Conservation (phyloP, 2,797 vertebrate genomes). For the Synanceia verrucosa region DNA sequence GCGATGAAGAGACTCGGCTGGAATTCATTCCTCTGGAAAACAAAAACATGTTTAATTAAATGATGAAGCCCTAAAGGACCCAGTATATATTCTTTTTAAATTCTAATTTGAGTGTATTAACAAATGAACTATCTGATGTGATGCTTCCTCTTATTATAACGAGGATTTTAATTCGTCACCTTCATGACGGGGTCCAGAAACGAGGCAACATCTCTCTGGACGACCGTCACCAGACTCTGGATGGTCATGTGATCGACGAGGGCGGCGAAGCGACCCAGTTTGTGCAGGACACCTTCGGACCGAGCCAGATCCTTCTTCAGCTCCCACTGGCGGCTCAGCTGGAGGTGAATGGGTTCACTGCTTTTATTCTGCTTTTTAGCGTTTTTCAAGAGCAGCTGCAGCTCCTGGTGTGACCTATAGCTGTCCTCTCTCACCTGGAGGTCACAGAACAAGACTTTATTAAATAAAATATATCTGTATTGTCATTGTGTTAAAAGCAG, state of each 20-base stretch:
- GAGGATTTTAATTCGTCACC: no score
- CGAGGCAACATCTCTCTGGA: conserved; percentile 63
- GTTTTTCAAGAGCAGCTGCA: conserved; percentile 73
- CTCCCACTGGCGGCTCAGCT: conserved; percentile 45
- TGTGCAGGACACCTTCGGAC: conserved; percentile 69
- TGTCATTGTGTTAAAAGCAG: no score
- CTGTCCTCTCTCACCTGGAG: conserved; percentile 83
- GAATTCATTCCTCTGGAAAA: conserved; percentile 55
- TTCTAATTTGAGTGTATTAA: no score
- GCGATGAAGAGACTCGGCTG: conserved; percentile 69
- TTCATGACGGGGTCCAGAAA: conserved; percentile 79
- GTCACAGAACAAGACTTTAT: background rate
- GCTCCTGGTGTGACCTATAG: conserved; percentile 70
- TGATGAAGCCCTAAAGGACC: no score
- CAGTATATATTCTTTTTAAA: no score
- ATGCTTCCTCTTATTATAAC: background rate
- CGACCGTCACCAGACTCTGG: conserved; percentile 79
- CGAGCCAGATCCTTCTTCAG: conserved; percentile 64
- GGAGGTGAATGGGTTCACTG: conserved; percentile 69
- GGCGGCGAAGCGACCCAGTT: conserved; percentile 77
- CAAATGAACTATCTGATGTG: no score
- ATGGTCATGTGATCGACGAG: conserved; percentile 82
- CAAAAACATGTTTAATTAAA: background rate
- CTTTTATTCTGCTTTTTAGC: conserved; percentile 31
- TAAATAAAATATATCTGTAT: background rate